These are phyloP conservation scores for Alligator mississippiensis DNA, from an alignment of 2,113 vertebrate genomes.

Conservation along the genomic window DNA sequence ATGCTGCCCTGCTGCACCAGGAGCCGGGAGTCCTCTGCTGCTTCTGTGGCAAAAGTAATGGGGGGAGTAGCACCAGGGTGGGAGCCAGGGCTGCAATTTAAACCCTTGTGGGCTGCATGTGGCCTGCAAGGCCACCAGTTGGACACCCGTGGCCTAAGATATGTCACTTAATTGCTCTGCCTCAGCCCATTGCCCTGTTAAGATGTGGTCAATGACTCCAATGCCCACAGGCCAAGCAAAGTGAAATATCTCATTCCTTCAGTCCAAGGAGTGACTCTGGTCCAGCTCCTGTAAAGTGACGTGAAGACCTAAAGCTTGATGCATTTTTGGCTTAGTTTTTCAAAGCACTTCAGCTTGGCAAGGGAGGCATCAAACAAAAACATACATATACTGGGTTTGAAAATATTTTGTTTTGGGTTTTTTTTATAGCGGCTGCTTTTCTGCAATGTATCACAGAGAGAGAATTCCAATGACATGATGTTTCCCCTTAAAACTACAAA, in stretches of 20 bases:
- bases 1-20: too few relatives aligned
- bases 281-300: too few relatives aligned
- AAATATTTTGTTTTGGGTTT: background rate
- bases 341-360: background rate
- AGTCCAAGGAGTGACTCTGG: background rate
- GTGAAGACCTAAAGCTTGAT: background rate
- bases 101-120: too few relatives aligned
- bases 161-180: background rate
- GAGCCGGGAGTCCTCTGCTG: too few relatives aligned
- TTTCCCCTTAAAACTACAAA: constrained; percentile 1
- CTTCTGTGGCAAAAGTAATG: too few relatives aligned
- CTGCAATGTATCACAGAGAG: background rate
- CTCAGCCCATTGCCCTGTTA: background rate
- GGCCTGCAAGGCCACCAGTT: too few relatives aligned
- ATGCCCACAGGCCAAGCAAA: background rate
- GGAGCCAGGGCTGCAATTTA: too few relatives aligned
- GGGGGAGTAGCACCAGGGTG: too few relatives aligned
- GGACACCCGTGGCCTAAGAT: background rate
- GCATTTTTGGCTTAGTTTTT: background rate
- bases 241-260: background rate
- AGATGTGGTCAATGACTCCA: background rate
- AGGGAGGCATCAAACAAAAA: background rate
- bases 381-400: background rate
- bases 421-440: background rate
- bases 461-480: background rate